Evolutionary conservation across 2,888 invertebrate species (phyloP).

Genomic region (Hemaris fuciformis): DNA sequence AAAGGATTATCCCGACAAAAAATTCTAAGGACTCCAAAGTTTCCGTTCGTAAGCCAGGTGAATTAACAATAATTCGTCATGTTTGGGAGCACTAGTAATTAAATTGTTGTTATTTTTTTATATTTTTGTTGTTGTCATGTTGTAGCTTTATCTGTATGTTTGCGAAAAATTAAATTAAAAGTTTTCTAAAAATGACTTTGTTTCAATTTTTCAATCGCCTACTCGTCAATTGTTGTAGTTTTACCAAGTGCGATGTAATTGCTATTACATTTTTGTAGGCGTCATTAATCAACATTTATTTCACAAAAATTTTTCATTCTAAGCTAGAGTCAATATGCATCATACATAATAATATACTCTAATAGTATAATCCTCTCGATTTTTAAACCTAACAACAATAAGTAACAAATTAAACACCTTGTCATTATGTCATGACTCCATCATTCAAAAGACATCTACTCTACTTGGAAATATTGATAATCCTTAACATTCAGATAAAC

Average conservation of each 20-base stretch:
- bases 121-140: slow-evolving; percentile 19
- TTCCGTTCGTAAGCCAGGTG: slow-evolving; percentile 39
- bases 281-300: no score
- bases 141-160: slow-evolving; percentile 22
- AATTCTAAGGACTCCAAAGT: slow-evolving; percentile 39
- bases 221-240: not conserved
- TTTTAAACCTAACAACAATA: no score
- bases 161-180: not conserved
- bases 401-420: no score
- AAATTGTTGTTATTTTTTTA: not conserved
- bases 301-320: no score
- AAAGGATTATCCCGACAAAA: slow-evolving; percentile 38
- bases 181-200: not conserved
- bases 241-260: not conserved
- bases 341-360: no score
- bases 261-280: not conserved
- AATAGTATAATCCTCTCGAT: no score
- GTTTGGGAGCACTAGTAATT: slow-evolving; percentile 47
- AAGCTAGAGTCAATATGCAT: no score
- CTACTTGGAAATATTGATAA: no score
- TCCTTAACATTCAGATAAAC: no score
- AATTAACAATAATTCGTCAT: slow-evolving; percentile 47
- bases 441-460: no score
- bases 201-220: not conserved
- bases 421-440: no score